Evolutionary conservation across 2,888 invertebrate species (phyloP), one percentile per base, ranked within the genome.

Genomic region (Cataglyphis rosenhaueri): DNA sequence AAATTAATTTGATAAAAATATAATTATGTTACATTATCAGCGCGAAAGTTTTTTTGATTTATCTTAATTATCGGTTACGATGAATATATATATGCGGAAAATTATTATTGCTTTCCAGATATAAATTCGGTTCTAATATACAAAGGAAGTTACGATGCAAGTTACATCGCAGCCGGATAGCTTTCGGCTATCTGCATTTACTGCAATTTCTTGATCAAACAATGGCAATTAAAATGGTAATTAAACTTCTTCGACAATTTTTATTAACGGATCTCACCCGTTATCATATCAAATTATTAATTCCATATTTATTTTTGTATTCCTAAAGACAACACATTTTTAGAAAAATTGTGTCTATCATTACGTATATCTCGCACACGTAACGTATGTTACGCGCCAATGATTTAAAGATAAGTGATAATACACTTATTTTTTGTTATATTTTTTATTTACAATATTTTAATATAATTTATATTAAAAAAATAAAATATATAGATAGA

Each of bases 151-250:
- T 78, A 70, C 32, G 61, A 71, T 35, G 59, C 38, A 35, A 52
- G 68, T 32, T 8, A 35, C 59, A 78, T 35, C 32, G 44, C 29
- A 78, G 32, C 44, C 70, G 71, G 59, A 70, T 78, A 78, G 59
- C 78, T 79, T 48, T 59, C 59, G 70, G 59, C 59, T 79, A 35
- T 70, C 59, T 61, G 48, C 59, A 48, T 71, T 59, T 79, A 59
- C 71, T 59, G 25, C 44, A 70, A 79, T 71, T 59, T 59, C 71
- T 25, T 35, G 21, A 44, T 78, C 70, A 32, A 21, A 21, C 57
- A 59, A 18, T 78, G 21, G n/a, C 44, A 29, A 29, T 29, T 29
- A 29, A 29, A 29, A 29, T 29, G 29, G 12, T 18, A 79, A 21
- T 18, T 41, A 18, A 70, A 79, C 48, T 35, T 38, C 29, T 32